phyloP scores from a whole-genome alignment of 2,113 vertebrate genomes.

The Hirundichthys speculiger region DNA sequence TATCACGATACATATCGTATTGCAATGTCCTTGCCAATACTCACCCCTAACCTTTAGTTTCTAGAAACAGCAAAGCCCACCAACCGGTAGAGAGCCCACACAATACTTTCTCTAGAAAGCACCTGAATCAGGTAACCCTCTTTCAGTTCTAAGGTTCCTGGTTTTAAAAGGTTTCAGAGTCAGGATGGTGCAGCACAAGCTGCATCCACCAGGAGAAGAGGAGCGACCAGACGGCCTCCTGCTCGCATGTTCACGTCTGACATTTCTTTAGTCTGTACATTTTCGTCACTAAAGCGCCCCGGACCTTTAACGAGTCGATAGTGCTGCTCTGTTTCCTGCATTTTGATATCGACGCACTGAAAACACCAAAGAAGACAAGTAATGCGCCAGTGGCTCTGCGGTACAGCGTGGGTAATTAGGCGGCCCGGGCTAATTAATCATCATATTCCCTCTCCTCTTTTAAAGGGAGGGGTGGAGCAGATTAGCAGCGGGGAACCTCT shows the following conservation, averaged over 20 bases:
- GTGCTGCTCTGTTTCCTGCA: constrained; percentile 25
- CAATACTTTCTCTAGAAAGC: no score
- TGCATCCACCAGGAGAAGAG: no score
- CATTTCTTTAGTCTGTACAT: constrained; percentile 10
- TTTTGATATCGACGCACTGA: constrained; percentile 12
- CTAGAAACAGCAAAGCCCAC: no score
- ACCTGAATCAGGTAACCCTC: no score
- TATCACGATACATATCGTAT: no score
- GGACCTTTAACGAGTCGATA: constrained; percentile 40
- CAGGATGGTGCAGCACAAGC: no score
- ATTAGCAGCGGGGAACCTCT: constrained; percentile 38
- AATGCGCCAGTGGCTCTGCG: constrained; percentile 34
- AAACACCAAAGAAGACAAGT: constrained; percentile 34
- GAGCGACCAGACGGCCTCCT: no score
- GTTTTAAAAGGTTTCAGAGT: no score
- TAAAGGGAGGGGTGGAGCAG: constrained; percentile 3
- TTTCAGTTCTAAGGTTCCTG: no score
- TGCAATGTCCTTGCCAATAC: no score
- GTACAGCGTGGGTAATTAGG: constrained; percentile 59
- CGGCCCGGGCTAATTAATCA: constrained; percentile 48
- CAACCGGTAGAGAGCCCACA: no score
- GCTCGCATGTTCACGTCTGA: not conserved
- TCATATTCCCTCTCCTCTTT: constrained; percentile 16
- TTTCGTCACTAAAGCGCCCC: constrained; percentile 19
- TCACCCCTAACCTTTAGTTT: no score